Evolutionary conservation across 2,797 vertebrate species (phyloP).

Genomic region (Percopsis omiscomaycus): DNA sequence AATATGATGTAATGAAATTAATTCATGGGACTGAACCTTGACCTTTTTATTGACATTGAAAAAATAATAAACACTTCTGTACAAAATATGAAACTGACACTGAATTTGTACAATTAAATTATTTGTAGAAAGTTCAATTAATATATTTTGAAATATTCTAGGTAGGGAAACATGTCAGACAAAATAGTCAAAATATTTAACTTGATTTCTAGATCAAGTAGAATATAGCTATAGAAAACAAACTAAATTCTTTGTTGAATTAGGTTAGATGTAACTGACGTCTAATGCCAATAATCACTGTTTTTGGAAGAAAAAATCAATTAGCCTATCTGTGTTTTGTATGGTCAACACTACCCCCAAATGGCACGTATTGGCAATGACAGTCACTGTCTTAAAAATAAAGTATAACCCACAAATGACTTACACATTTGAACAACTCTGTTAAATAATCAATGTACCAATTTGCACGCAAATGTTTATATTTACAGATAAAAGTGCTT

Average conservation of each 20-base stretch:
- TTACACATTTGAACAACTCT: not conserved
- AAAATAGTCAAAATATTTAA: no score
- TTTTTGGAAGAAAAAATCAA: no score
- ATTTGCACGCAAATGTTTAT: conserved; percentile 1
- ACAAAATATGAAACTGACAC: conserved; percentile 51
- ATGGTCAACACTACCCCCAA: conserved; percentile 56
- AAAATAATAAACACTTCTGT: conserved; percentile 74
- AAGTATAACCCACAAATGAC: not conserved
- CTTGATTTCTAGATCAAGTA: no score
- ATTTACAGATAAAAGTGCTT: not conserved
- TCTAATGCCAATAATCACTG: not conserved
- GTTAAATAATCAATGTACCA: not conserved
- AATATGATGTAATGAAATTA: conserved; percentile 76
- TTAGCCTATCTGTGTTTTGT: not conserved
- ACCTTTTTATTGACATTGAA: conserved; percentile 76
- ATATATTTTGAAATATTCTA: no score
- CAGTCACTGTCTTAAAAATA: not conserved
- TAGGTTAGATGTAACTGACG: not conserved
- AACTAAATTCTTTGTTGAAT: not conserved
- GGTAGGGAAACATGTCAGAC: not conserved
- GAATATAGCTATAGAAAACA: no score
- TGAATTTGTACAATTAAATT: conserved; percentile 4
- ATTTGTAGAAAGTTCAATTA: no score
- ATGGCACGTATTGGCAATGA: conserved; percentile 38
- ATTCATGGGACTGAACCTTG: conserved; percentile 78